Evolutionary conservation across 2,888 invertebrate genomes (phyloP).

Genomic region (Tholera decimalis): DNA sequence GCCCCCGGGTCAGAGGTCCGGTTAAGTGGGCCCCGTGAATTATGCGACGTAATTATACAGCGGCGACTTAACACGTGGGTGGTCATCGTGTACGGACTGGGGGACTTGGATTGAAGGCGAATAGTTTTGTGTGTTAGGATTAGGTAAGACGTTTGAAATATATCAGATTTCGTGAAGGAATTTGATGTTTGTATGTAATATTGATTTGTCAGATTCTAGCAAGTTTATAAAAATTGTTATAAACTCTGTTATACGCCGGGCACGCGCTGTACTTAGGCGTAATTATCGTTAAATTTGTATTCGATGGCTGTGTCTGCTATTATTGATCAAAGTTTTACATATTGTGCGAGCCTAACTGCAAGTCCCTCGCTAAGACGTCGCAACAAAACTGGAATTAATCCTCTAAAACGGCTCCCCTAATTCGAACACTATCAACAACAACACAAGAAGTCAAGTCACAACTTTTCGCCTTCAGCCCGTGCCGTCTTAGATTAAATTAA

Average conservation of each 20-base stretch:
- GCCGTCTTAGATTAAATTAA: constrained; percentile 90
- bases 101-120: constrained; percentile 35
- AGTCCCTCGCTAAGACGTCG: neutral
- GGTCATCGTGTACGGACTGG: constrained; percentile 65
- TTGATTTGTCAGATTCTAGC: no score
- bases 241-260: no score
- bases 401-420: constrained; percentile 24
- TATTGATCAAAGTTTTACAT: neutral
- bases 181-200: no score
- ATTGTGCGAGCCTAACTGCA: neutral
- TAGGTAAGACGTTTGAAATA: neutral
- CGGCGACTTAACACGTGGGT: constrained; percentile 86
- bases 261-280: neutral
- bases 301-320: neutral
- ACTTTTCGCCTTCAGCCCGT: constrained; percentile 83
- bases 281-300: neutral
- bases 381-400: neutral
- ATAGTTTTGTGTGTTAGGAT: no score
- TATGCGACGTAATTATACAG: constrained; percentile 86
- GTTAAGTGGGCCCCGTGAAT: constrained; percentile 75
- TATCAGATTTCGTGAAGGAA: neutral
- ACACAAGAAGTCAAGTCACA: constrained; percentile 84
- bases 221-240: no score
- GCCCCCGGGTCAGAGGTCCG: constrained; percentile 64
- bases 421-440: constrained; percentile 73